Conservation (phyloP, 1,140 invertebrate genomes). For the Tribolium madens region DNA sequence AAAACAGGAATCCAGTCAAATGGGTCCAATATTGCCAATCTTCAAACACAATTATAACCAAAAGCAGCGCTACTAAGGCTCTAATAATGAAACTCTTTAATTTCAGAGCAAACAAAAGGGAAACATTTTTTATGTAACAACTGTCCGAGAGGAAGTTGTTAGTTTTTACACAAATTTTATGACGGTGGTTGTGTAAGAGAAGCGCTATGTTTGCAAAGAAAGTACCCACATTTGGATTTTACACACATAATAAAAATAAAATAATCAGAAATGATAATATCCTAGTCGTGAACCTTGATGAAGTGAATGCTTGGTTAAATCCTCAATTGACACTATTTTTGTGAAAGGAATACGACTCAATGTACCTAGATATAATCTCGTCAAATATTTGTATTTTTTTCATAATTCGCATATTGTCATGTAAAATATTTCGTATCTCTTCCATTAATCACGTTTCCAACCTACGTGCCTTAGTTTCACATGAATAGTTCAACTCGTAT, state of each 20-base stretch:
- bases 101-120: too few relatives aligned
- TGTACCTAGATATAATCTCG: neutral
- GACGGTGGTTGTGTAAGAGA: neutral
- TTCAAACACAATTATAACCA: too few relatives aligned
- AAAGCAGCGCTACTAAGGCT: too few relatives aligned
- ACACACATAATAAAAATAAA: neutral
- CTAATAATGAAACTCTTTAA: too few relatives aligned
- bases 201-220: constrained; percentile 6
- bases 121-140: too few relatives aligned
- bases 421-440: neutral
- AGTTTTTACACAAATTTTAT: neutral
- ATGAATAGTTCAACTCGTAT: neutral
- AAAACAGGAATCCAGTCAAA: too few relatives aligned
- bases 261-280: neutral
- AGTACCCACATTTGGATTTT: neutral
- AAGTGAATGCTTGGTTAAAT: constrained; percentile 1
- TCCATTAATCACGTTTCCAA: constrained; percentile 11
- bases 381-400: neutral
- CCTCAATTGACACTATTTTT: constrained; percentile 22
- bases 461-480: constrained; percentile 1
- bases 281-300: neutral
- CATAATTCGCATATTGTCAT: neutral
- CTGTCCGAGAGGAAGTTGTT: neutral
- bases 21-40: too few relatives aligned
- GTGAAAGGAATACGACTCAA: neutral